A percentile compares a stretch with the other conserved stretches of the same genome.
These are phyloP conservation scores for Junonia oenone DNA, from an alignment of 2,888 invertebrate species.

Conservation along the genomic window DNA sequence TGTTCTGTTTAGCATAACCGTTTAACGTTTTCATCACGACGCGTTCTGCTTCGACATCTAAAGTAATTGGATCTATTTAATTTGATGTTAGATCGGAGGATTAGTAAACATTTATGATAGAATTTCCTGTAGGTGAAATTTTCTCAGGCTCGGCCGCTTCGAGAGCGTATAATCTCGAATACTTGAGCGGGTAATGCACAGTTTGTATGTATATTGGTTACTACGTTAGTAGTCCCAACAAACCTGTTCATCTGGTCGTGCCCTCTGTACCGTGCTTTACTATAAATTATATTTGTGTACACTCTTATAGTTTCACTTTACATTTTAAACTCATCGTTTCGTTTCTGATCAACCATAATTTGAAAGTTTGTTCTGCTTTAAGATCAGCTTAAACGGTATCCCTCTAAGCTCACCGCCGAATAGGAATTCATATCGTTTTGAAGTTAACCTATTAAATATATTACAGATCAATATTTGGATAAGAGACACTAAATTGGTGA, in stretches of 20 bases:
- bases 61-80: conserved; percentile 13
- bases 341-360: conserved; percentile 39
- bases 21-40: conserved; percentile 12
- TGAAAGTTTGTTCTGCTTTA: conserved; percentile 23
- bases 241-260: conserved; percentile 68
- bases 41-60: not conserved
- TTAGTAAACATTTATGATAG: conserved; percentile 41
- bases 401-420: conserved; percentile 5
- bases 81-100: conserved; percentile 7
- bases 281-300: conserved; percentile 52
- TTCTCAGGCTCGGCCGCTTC: conserved; percentile 56
- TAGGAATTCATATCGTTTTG: conserved; percentile 4
- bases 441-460: conserved; percentile 12
- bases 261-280: conserved; percentile 64
- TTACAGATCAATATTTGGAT: not conserved
- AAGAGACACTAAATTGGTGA: conserved; percentile 10
- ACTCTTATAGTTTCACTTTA: conserved; percentile 66
- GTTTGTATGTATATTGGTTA: conserved; percentile 73
- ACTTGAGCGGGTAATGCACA: conserved; percentile 60
- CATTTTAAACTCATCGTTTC: conserved; percentile 50
- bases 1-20: conserved; percentile 9
- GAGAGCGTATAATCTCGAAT: conserved; percentile 61
- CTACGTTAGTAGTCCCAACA: conserved; percentile 67
- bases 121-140: conserved; percentile 61
- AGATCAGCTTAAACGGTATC: conserved; percentile 20